Conservation (phyloP, 2,888 invertebrate genomes). For the Hesperia comma region DNA sequence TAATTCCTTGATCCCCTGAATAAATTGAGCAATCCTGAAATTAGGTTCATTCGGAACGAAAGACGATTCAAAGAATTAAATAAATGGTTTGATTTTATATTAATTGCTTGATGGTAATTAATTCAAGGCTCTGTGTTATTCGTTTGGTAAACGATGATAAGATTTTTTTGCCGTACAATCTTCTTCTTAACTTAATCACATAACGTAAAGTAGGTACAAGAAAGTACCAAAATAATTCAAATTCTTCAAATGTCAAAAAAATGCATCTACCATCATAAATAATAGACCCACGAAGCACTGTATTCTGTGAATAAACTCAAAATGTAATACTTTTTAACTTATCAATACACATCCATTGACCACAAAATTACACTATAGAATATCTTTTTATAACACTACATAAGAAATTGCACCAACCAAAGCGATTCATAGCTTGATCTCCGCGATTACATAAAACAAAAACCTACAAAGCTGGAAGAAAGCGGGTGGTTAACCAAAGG, state of each 20-base stretch:
- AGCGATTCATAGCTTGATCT: conserved; percentile 3
- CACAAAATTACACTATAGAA: background rate
- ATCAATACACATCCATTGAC: too few species aligned
- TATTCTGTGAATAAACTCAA: too few species aligned
- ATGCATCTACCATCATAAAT: too few species aligned
- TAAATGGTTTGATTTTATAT: conserved; percentile 12
- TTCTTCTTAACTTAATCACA: too few species aligned
- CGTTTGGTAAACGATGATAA: background rate
- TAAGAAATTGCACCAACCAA: background rate
- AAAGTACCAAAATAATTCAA: too few species aligned
- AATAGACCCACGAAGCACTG: too few species aligned
- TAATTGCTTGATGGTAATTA: background rate
- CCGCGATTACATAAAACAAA: conserved; percentile 13
- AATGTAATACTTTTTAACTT: too few species aligned
- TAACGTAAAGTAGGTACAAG: too few species aligned
- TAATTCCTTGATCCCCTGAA: conserved; percentile 63
- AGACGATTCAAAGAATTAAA: conserved; percentile 37
- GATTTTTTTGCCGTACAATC: too few species aligned
- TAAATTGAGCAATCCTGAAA: conserved; percentile 61
- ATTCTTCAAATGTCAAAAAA: too few species aligned
- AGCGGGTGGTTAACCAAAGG: conserved; percentile 25
- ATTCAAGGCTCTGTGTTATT: background rate
- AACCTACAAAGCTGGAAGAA: conserved; percentile 16
- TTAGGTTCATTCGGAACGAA: conserved; percentile 44
- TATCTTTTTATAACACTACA: background rate